phyloP scores from a whole-genome alignment of 2,888 invertebrate genomes.

The Melolontha melolontha region DNA sequence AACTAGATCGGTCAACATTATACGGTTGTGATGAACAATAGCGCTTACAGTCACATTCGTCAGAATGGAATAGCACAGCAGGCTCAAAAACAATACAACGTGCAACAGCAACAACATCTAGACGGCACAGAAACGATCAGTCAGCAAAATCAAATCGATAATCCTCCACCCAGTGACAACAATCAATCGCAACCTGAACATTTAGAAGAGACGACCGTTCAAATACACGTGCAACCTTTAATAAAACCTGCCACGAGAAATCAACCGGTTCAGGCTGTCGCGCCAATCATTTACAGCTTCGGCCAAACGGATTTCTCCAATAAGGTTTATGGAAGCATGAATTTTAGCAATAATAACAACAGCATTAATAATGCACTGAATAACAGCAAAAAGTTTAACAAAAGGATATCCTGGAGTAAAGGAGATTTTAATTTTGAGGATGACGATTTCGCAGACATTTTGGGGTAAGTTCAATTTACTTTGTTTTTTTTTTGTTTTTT shows the following conservation, averaged over 20 bases:
- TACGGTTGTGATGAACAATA: constrained; percentile 52
- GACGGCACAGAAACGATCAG: constrained; percentile 21
- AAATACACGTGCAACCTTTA: constrained; percentile 63
- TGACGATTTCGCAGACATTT: constrained; percentile 78
- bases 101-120: constrained; percentile 3
- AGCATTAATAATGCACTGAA: constrained; percentile 39
- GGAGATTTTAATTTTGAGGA: constrained; percentile 62
- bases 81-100: constrained; percentile 40
- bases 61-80: constrained; percentile 51
- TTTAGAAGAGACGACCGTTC: constrained; percentile 61
- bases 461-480: constrained; percentile 73
- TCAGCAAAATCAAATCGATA: constrained; percentile 41
- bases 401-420: constrained; percentile 59
- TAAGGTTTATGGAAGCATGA: constrained; percentile 61
- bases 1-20: constrained; percentile 61
- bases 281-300: constrained; percentile 64
- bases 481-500: no score
- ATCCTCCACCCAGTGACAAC: constrained; percentile 35
- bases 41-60: constrained; percentile 51
- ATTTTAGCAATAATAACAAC: constrained; percentile 54
- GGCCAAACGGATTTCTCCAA: constrained; percentile 61
- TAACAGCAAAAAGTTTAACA: constrained; percentile 49
- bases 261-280: constrained; percentile 60
- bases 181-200: constrained; percentile 47
- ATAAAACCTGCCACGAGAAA: constrained; percentile 60